These are phyloP conservation scores for Cremastobaeus sp. DNA, from an alignment of 2,888 invertebrate genomes.

Conservation along the genomic window DNA sequence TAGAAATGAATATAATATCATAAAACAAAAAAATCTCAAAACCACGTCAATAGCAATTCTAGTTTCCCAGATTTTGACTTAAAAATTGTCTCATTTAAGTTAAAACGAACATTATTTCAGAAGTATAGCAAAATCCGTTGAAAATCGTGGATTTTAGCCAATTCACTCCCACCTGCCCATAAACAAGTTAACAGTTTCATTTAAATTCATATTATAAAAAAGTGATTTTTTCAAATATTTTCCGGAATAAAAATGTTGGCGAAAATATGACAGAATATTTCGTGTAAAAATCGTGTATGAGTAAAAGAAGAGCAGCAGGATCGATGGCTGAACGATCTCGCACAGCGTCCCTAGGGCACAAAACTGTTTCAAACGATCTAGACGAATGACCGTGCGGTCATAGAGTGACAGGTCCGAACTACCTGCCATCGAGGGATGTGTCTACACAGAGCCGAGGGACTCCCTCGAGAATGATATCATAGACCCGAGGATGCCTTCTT, in stretches of 20 bases:
- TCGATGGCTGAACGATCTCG: slow-evolving; percentile 36
- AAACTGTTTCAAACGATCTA: slow-evolving; percentile 70
- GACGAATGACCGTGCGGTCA: slow-evolving; percentile 75
- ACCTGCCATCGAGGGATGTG: slow-evolving; percentile 66
- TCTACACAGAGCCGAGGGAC: slow-evolving; percentile 25
- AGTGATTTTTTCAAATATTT: neutral
- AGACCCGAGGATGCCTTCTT: slow-evolving; percentile 43
- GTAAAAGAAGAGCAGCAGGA: neutral
- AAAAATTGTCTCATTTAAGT: no score
- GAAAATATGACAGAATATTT: slow-evolving; percentile 10
- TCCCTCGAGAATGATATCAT: slow-evolving; percentile 58
- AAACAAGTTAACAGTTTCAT: no score
- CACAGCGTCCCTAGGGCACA: slow-evolving; percentile 58
- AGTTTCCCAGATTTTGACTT: no score
- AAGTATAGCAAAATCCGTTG: no score
- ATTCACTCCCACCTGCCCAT: no score
- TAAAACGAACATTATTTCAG: no score
- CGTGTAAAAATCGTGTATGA: neutral
- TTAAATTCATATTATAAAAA: neutral
- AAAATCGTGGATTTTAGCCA: no score
- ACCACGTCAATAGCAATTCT: no score
- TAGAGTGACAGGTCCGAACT: slow-evolving; percentile 73
- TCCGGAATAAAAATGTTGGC: neutral
- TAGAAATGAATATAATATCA: no score
- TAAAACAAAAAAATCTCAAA: slow-evolving; percentile 10